Percentiles rank a stretch among this genome's conserved stretches.
Evolutionary conservation across 2,797 vertebrate genomes (phyloP).

Genomic region (Alexandromys oeconomus): DNA sequence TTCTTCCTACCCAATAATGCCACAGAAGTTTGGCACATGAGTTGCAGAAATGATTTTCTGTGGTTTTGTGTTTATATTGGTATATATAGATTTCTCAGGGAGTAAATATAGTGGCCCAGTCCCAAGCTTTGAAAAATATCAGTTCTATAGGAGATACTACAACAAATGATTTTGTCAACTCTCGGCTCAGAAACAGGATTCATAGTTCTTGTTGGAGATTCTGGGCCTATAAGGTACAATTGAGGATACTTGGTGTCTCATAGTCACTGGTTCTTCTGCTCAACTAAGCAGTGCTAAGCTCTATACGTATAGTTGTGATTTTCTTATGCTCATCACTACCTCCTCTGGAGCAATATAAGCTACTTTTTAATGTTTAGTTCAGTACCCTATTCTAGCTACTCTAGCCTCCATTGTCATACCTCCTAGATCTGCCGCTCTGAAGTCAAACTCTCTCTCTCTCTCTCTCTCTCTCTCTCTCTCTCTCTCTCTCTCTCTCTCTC

Average conservation of each 20-base stretch:
- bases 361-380: conserved; percentile 27
- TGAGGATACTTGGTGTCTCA: not conserved
- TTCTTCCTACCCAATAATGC: not conserved
- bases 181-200: not conserved
- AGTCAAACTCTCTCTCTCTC: not conserved
- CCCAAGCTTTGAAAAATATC: not conserved
- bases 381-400: conserved; percentile 36
- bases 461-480: too few species aligned
- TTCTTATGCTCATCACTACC: not conserved
- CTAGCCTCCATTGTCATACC: not conserved
- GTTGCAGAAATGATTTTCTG: not conserved
- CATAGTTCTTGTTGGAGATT: not conserved
- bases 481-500: too few species aligned
- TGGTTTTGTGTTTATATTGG: not conserved
- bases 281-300: not conserved
- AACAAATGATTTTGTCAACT: not conserved
- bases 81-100: not conserved
- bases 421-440: not conserved
- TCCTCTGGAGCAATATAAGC: not conserved
- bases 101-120: not conserved
- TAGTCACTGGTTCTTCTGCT: not conserved
- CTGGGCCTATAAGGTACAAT: not conserved
- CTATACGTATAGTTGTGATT: not conserved
- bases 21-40: not conserved
- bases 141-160: not conserved